Percentiles rank a stretch among this genome's conserved stretches.
phyloP scores from a whole-genome alignment of 2,113 vertebrate genomes.

The Ceyx cyanopectus region DNA sequence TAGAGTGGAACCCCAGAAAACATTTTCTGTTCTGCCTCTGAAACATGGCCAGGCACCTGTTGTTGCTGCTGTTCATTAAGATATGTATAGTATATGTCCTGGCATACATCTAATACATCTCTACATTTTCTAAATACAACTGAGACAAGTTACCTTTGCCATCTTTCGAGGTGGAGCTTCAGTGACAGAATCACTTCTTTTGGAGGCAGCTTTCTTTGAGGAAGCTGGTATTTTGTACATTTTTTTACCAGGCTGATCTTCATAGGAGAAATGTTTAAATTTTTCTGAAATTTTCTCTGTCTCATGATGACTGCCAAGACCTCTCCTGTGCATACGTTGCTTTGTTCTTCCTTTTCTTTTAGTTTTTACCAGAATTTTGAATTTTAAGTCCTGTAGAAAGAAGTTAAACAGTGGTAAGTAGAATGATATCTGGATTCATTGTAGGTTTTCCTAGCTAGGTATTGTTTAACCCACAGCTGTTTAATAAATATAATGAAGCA shows the following conservation, averaged over 20 bases:
- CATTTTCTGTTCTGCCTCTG: background rate
- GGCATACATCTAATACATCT: background rate
- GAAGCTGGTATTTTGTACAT: fast-evolving
- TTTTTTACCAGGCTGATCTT: background rate
- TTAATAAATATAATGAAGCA: background rate
- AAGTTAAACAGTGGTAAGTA: background rate
- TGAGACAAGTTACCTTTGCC: conserved; percentile 44
- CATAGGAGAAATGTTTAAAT: fast-evolving
- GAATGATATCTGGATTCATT: background rate
- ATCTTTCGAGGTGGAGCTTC: background rate
- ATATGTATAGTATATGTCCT: background rate
- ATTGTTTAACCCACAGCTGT: background rate
- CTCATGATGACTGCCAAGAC: conserved; percentile 2
- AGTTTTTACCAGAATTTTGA: conserved; percentile 89
- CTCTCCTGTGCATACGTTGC: conserved; percentile 31
- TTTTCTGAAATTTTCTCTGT: conserved; percentile 55
- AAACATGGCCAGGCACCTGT: background rate
- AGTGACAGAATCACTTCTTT: fast-evolving
- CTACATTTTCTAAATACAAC: background rate
- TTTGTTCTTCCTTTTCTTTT: conserved; percentile 80
- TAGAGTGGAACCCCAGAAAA: background rate
- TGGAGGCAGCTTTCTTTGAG: background rate
- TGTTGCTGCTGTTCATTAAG: background rate
- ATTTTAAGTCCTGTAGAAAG: conserved; percentile 81
- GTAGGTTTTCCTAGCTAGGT: background rate